These are phyloP conservation scores for Polietes domitor DNA, from an alignment of 2,888 invertebrate genomes.

Conservation along the genomic window DNA sequence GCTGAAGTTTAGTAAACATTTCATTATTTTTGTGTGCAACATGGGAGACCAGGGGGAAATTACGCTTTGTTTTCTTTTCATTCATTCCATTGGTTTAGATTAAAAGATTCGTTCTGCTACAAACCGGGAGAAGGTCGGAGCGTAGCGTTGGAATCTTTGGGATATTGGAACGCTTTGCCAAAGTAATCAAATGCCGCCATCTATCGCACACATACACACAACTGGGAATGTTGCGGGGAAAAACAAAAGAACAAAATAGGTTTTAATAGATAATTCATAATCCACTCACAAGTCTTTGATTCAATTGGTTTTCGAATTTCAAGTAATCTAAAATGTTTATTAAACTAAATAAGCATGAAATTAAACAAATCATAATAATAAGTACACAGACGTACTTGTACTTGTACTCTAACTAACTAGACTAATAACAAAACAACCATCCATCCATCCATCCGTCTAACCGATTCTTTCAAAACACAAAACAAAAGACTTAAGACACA, in stretches of 20 bases:
- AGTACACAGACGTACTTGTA: too few relatives aligned
- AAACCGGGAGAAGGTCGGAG: conserved; percentile 47
- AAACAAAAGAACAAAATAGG: conserved; percentile 9
- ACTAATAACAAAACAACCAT: not conserved
- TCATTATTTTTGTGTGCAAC: conserved; percentile 13
- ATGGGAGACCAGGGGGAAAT: not conserved
- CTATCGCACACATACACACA: not conserved
- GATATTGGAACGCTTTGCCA: conserved; percentile 11
- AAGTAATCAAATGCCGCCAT: conserved; percentile 37
- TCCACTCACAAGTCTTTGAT: not conserved
- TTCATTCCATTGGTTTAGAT: conserved; percentile 44
- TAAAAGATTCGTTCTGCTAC: conserved; percentile 62
- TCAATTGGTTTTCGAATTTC: not conserved
- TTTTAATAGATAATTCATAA: conserved; percentile 19
- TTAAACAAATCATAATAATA: conserved; percentile 1
- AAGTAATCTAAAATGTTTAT: not conserved
- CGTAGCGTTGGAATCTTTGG: conserved; percentile 21
- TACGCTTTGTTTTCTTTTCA: conserved; percentile 38
- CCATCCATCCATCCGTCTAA: not conserved
- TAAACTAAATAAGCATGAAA: conserved; percentile 18
- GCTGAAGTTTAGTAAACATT: conserved; percentile 11
- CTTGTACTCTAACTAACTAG: not conserved
- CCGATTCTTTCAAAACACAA: not conserved
- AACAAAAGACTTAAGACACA: conserved; percentile 34
- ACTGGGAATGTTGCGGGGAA: too few relatives aligned